Base-by-base conservation (phyloP, 1,140 invertebrate genomes). In the Antheraea pernyi region DNA sequence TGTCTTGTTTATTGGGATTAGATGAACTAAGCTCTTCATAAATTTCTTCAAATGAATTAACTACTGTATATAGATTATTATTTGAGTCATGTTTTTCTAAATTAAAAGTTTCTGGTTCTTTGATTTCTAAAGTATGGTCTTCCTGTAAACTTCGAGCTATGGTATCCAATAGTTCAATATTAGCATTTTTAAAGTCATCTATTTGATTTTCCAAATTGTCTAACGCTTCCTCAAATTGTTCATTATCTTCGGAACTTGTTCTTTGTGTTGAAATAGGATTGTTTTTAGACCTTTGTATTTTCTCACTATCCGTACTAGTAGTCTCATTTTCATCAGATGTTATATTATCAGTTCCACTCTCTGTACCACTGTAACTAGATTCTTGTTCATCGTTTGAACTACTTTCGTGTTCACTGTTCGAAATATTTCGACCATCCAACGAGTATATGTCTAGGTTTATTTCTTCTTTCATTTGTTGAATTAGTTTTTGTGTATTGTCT, bases 381-480 rank as follows among this genome's bases (percentile, higher is more conserved):
- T 93, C 93, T 77, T 93, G 93, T 72, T 93, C 93, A 63, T 93
- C 88, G 73, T 92, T 86, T 22, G 82, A 80, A 71, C 89, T 91
- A 67, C 80, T 78, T n/a, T 92, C 92, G 22, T 86, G 84, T 73
- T 94, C 92, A 73, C 93, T 93, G 18, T 85, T 83, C 59, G 90
- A 88, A 19, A 82, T 78, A 59, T 86, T 85, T 74, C 91, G 87
- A 72, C 91, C 91, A 67, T 91, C 89, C 66, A 87, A 84, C 71
- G 93, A 93, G 73, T 93, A 93, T 64, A 94, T 94, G 81, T 94
- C 94, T 66, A 93, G 93, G 76, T 93, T 93, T 69, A 94, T 94
- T 90, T 94, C 94, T 71, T 94, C 93, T 80, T 93, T 93, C 94
- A 94, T 94, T 88, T 94, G 94, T 70, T 94, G 94, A 61, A 94